Evolutionary conservation across 2,797 vertebrate genomes (phyloP).

Genomic region (Pangasius mekongensis): DNA sequence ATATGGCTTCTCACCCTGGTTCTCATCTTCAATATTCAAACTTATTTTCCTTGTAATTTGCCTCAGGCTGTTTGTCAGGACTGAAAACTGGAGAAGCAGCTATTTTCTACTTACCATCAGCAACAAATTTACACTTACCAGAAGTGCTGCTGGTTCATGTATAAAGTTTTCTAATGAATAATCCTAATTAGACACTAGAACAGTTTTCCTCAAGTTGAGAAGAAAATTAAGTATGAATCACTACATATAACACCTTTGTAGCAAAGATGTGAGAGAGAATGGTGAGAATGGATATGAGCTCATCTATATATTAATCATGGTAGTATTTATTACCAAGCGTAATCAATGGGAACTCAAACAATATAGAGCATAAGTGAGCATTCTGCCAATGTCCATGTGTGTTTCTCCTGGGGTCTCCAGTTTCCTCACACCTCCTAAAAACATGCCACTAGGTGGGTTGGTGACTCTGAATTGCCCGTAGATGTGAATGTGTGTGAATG

Average conservation of each 20-base stretch:
- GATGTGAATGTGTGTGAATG: neutral
- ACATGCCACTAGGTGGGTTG: neutral
- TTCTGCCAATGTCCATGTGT: neutral
- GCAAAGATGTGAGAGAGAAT: neutral
- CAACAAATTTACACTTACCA: neutral
- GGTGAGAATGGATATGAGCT: neutral
- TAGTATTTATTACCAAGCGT: neutral
- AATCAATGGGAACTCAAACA: neutral
- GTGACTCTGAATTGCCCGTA: neutral
- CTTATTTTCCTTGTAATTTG: constrained; percentile 1
- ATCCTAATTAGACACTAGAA: neutral
- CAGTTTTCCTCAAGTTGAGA: neutral
- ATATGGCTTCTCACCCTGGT: neutral
- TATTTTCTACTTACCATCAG: neutral
- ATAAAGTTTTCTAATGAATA: neutral
- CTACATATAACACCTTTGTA: neutral
- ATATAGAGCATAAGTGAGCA: too few species aligned
- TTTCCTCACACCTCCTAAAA: neutral
- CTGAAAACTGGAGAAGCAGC: neutral
- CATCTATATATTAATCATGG: neutral
- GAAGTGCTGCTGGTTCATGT: neutral
- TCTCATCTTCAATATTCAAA: neutral
- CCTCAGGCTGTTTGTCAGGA: constrained; percentile 1
- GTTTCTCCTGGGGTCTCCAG: neutral
- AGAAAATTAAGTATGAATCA: neutral